Percentiles rank a stretch among this genome's conserved stretches.
These are phyloP conservation scores for Saturnia pavonia DNA, from an alignment of 2,888 invertebrate species.

Conservation along the genomic window DNA sequence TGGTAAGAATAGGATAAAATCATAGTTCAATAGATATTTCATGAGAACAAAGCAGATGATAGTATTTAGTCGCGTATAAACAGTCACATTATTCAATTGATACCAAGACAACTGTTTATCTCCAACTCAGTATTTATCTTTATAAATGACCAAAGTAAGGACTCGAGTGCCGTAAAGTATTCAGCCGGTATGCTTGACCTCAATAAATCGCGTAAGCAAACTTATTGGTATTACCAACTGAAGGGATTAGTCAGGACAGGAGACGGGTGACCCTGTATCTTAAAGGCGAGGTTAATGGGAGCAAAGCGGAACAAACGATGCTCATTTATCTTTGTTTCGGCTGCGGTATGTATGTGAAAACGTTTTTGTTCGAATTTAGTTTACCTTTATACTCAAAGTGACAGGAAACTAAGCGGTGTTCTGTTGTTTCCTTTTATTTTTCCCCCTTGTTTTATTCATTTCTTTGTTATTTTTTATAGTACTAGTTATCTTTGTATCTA, in stretches of 20 bases:
- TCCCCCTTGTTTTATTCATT: not conserved
- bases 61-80: not conserved
- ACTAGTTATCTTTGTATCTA: not conserved
- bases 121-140: constrained; percentile 22
- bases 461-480: not conserved
- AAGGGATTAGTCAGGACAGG: constrained; percentile 48
- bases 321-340: constrained; percentile 55
- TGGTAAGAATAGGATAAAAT: not conserved
- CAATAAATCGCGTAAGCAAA: constrained; percentile 49
- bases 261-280: constrained; percentile 49
- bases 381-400: constrained; percentile 16
- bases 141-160: constrained; percentile 19
- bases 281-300: constrained; percentile 64
- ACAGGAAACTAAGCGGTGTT: constrained; percentile 9
- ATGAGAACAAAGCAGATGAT: not conserved
- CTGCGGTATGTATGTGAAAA: constrained; percentile 23
- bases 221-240: constrained; percentile 55
- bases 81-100: constrained; percentile 18
- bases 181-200: constrained; percentile 42
- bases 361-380: constrained; percentile 22
- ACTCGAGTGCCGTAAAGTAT: constrained; percentile 20
- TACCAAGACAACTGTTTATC: constrained; percentile 13
- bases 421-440: not conserved
- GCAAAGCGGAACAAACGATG: constrained; percentile 66
- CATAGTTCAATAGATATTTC: not conserved